phyloP scores from a whole-genome alignment of 2,113 vertebrate species.

The Perca schrenkii region DNA sequence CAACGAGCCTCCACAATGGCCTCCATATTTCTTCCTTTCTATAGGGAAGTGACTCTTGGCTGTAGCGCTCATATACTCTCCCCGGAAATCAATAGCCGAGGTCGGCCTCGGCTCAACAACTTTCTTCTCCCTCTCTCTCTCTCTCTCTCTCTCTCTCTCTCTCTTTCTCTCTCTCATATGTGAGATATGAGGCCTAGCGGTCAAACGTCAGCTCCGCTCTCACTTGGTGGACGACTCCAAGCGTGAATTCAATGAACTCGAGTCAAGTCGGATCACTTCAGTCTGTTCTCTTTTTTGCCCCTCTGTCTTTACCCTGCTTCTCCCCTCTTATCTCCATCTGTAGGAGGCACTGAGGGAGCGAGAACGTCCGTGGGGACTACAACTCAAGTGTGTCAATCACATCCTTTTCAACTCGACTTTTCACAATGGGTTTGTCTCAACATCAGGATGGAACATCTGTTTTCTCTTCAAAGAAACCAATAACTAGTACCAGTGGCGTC shows the following conservation, averaged over 20 bases:
- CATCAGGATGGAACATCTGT: not conserved
- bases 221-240: not conserved
- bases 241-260: constrained; percentile 39
- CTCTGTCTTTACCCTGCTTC: constrained; percentile 3
- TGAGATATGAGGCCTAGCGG: constrained; percentile 11
- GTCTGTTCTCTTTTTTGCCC: not conserved
- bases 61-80: not conserved
- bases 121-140: not conserved
- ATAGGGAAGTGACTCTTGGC: not conserved
- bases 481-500: no score
- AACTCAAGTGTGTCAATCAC: constrained; percentile 35
- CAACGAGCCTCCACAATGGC: constrained; percentile 1
- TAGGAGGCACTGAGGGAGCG: not conserved
- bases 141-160: no score
- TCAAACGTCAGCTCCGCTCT: constrained; percentile 50
- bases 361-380: constrained; percentile 18
- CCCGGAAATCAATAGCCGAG: constrained; percentile 41
- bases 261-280: constrained; percentile 44
- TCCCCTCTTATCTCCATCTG: constrained; percentile 9
- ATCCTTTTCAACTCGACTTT: not conserved
- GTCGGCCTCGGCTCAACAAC: not conserved
- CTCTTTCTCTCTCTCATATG: no score
- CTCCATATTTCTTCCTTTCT: constrained; percentile 25
- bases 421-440: constrained; percentile 12
- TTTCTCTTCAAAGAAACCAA: not conserved